Conservation (phyloP, 1,140 invertebrate genomes). For the Pseudomyrmex gracilis region DNA sequence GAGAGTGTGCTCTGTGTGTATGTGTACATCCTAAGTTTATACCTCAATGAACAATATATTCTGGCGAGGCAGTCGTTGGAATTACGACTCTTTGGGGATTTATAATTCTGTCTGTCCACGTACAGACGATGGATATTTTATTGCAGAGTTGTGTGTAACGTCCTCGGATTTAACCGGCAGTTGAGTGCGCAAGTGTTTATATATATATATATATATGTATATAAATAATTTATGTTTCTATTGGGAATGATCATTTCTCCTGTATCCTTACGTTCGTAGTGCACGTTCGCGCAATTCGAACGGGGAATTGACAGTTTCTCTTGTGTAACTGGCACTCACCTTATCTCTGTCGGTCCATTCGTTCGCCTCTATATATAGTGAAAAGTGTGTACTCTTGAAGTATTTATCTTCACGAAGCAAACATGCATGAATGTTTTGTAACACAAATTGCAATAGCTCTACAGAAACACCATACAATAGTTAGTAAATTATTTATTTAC, state of each 20-base stretch:
- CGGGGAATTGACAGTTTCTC: constrained; percentile 55
- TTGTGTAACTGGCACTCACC: constrained; percentile 33
- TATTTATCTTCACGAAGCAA: not conserved
- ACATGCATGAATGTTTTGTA: not conserved
- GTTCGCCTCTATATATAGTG: constrained; percentile 4
- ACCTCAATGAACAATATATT: constrained; percentile 58
- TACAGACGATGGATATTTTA: constrained; percentile 62
- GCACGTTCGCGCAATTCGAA: constrained; percentile 48
- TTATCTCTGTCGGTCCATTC: constrained; percentile 50
- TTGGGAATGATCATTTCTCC: constrained; percentile 72
- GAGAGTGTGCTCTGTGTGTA: not conserved
- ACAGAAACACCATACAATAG: not conserved
- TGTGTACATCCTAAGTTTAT: not conserved
- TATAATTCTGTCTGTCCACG: constrained; percentile 78
- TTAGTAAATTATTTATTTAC: constrained; percentile 56
- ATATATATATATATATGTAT: no score
- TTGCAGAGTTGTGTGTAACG: constrained; percentile 42
- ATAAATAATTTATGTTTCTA: constrained; percentile 71
- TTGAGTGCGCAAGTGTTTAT: constrained; percentile 67
- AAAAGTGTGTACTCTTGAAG: constrained; percentile 27
- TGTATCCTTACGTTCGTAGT: constrained; percentile 41
- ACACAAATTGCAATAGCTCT: constrained; percentile 16
- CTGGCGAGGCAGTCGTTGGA: constrained; percentile 61
- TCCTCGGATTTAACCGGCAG: constrained; percentile 60
- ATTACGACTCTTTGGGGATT: constrained; percentile 80